phyloP scores from a whole-genome alignment of 2,113 vertebrate genomes.

The Dinomys branickii region DNA sequence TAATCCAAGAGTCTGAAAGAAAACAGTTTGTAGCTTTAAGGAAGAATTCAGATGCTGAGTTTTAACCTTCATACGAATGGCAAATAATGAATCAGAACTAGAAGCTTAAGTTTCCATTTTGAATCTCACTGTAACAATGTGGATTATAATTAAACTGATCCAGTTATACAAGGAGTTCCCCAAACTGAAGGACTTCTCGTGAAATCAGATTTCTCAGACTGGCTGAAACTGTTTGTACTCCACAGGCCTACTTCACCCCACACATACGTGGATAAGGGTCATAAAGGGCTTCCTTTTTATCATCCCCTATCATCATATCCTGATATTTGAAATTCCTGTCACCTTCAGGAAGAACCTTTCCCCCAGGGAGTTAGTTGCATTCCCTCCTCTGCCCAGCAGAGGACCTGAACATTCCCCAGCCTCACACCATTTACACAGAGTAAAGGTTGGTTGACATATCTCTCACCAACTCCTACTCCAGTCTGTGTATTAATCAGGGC shows the following conservation, averaged over 20 bases:
- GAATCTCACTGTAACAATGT: background rate
- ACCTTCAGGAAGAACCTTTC: background rate
- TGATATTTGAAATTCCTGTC: background rate
- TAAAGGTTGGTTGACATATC: background rate
- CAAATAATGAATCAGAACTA: slow-evolving; percentile 21
- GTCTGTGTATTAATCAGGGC: background rate
- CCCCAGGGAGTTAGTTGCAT: background rate
- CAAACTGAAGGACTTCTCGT: background rate
- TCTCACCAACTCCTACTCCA: background rate
- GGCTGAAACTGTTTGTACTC: background rate
- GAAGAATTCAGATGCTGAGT: background rate
- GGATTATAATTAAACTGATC: background rate
- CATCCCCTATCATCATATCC: background rate
- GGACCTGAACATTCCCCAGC: background rate
- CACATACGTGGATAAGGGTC: background rate
- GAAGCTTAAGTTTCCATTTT: slow-evolving; percentile 51
- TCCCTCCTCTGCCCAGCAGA: background rate
- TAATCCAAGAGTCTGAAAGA: background rate
- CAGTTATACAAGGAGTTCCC: background rate
- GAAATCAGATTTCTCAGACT: background rate
- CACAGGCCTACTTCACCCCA: accelerated
- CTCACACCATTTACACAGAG: background rate
- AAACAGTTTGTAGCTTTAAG: background rate
- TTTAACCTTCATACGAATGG: background rate
- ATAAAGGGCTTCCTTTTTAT: background rate